A percentile compares a stretch with the other conserved stretches of the same genome.
Conservation (phyloP, 2,888 invertebrate genomes). For the Catocala sponsa region DNA sequence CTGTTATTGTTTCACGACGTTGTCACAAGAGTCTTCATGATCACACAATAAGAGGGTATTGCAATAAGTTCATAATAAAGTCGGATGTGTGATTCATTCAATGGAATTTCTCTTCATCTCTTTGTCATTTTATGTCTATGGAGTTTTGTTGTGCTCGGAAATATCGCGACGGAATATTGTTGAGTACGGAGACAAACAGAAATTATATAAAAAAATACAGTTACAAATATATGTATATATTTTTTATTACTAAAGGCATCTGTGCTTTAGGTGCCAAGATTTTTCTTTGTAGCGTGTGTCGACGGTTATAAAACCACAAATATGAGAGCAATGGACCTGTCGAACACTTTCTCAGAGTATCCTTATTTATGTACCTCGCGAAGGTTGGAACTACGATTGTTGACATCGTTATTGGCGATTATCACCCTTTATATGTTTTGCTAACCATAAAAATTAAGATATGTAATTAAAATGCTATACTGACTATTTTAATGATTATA, state of each 20-base stretch:
- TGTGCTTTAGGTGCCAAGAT: no score
- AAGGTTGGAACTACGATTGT: no score
- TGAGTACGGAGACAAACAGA: not conserved
- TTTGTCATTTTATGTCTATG: constrained; percentile 33
- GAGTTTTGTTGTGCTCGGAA: constrained; percentile 1
- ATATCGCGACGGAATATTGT: not conserved
- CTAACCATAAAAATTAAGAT: no score
- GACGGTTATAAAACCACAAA: no score
- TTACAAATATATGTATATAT: not conserved
- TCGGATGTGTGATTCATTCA: constrained; percentile 34
- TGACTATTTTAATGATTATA: no score
- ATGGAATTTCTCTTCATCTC: constrained; percentile 33
- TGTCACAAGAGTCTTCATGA: not conserved
- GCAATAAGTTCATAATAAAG: constrained; percentile 30
- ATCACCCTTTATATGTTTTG: no score
- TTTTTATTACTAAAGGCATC: not conserved
- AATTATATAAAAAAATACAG: not conserved
- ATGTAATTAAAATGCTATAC: no score
- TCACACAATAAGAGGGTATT: constrained; percentile 13
- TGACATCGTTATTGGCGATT: no score
- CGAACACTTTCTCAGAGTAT: no score
- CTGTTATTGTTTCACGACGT: constrained; percentile 3
- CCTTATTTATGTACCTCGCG: no score
- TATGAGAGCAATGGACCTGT: no score
- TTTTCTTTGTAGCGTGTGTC: no score